A percentile compares a stretch with the other conserved stretches of the same genome.
Evolutionary conservation across 2,888 invertebrate genomes (phyloP).

Genomic region (Acleris holmiana): DNA sequence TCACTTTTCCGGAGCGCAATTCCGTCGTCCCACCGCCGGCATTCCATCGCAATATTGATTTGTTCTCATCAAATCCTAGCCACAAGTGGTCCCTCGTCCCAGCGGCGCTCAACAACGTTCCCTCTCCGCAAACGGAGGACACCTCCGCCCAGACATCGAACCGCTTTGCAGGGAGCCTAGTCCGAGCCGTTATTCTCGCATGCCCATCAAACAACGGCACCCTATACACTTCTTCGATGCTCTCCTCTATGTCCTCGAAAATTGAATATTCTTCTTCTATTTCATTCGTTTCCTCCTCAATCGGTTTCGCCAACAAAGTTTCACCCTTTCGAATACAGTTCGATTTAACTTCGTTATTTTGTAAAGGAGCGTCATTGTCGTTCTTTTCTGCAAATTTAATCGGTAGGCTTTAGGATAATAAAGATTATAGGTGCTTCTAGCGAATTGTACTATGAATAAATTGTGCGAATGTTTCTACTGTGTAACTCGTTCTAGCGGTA

Average conservation of each 20-base stretch:
- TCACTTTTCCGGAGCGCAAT: slow-evolving; percentile 67
- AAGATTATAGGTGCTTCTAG: slow-evolving; percentile 37
- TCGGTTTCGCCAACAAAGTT: slow-evolving; percentile 50
- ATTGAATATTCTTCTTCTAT: slow-evolving; percentile 60
- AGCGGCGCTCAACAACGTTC: slow-evolving; percentile 69
- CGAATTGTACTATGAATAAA: slow-evolving; percentile 45
- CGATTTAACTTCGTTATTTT: slow-evolving; percentile 47
- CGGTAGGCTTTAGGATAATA: slow-evolving; percentile 20
- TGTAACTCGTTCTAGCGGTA: slow-evolving; percentile 70
- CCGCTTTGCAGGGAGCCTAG: slow-evolving; percentile 68
- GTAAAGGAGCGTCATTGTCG: slow-evolving; percentile 50
- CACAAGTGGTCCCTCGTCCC: slow-evolving; percentile 77
- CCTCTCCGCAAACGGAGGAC: slow-evolving; percentile 70
- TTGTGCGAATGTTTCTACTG: slow-evolving; percentile 47
- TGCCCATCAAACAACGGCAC: slow-evolving; percentile 74
- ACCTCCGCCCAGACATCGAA: slow-evolving; percentile 80
- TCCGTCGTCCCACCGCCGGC: slow-evolving; percentile 73
- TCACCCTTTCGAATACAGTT: slow-evolving; percentile 48
- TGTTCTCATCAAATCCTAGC: slow-evolving; percentile 71
- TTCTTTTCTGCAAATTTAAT: slow-evolving; percentile 67
- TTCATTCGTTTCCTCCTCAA: slow-evolving; percentile 60
- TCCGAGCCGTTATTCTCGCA: slow-evolving; percentile 68
- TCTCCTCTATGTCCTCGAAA: slow-evolving; percentile 62
- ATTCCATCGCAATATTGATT: slow-evolving; percentile 70
- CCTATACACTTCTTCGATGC: slow-evolving; percentile 60